Evolutionary conservation across 2,113 vertebrate species (phyloP).

Genomic region (Rhea americana): DNA sequence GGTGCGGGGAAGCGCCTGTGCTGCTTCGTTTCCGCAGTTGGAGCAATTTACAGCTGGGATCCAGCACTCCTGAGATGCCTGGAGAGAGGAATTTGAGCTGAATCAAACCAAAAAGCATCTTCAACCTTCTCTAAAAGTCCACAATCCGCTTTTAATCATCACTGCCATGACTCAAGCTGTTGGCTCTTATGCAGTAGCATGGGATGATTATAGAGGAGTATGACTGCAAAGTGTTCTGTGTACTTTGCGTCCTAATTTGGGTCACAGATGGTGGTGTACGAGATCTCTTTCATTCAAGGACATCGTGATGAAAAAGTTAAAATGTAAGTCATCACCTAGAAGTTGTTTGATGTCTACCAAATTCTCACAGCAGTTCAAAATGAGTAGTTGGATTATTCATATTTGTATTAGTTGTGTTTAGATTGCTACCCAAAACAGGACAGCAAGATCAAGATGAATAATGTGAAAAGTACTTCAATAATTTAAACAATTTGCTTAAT

Average conservation of each 20-base stretch:
- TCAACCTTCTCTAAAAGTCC: not conserved
- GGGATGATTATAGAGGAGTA: not conserved
- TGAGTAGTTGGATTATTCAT: not conserved
- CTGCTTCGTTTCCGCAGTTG: fast-evolving
- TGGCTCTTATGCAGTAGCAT: not conserved
- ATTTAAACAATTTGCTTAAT: not conserved
- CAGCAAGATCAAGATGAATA: not conserved
- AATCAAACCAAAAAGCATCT: not conserved
- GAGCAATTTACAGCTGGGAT: not conserved
- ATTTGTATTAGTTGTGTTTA: not conserved
- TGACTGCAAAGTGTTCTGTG: not conserved
- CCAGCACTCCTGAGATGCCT: not conserved
- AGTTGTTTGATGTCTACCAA: not conserved
- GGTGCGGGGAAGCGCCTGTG: fast-evolving
- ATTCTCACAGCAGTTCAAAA: not conserved
- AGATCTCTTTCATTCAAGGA: not conserved
- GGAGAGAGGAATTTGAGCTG: not conserved
- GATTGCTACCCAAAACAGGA: not conserved
- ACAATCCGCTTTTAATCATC: not conserved
- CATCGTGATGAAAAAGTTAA: not conserved
- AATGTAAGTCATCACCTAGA: not conserved
- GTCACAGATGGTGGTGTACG: not conserved
- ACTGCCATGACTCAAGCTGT: not conserved
- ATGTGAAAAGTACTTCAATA: not conserved
- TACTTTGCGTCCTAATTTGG: not conserved